These are phyloP conservation scores for Zaprionus camerounensis DNA, from an alignment of 1,140 invertebrate species.

Conservation along the genomic window DNA sequence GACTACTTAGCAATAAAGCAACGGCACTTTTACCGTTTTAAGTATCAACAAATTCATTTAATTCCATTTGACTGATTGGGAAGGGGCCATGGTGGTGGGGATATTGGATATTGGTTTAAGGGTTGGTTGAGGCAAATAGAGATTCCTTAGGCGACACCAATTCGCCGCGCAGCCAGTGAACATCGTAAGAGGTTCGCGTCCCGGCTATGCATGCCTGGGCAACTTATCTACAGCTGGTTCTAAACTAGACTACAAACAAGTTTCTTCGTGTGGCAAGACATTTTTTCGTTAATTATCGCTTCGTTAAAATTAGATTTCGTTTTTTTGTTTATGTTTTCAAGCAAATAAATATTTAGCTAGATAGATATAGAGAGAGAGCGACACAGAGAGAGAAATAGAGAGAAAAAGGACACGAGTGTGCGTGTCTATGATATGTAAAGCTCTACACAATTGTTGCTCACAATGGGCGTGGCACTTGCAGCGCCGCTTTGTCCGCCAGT, in stretches of 20 bases:
- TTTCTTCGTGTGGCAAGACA: constrained; percentile 80
- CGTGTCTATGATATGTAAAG: constrained; percentile 63
- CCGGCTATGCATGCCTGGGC: constrained; percentile 36
- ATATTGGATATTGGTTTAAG: neutral
- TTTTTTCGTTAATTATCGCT: constrained; percentile 19
- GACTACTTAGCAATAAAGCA: constrained; percentile 55
- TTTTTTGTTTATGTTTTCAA: neutral
- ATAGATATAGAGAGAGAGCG: constrained; percentile 1
- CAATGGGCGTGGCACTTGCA: constrained; percentile 57
- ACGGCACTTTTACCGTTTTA: constrained; percentile 27
- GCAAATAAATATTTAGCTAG: constrained; percentile 16
- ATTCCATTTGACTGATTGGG: constrained; percentile 16
- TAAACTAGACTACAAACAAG: constrained; percentile 61
- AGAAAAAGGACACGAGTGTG: constrained; percentile 1
- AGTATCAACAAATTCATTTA: constrained; percentile 53
- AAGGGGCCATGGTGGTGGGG: neutral
- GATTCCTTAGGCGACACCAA: constrained; percentile 39
- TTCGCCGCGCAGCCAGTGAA: constrained; percentile 45
- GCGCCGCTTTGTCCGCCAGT: constrained; percentile 37
- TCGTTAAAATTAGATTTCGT: constrained; percentile 27
- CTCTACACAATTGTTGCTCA: constrained; percentile 72
- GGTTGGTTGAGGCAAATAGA: constrained; percentile 12
- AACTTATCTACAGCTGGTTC: constrained; percentile 51
- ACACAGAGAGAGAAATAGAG: neutral
- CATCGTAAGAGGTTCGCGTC: constrained; percentile 39